Evolutionary conservation across 2,797 vertebrate species (phyloP).

Genomic region (Steatocranus sp.): DNA sequence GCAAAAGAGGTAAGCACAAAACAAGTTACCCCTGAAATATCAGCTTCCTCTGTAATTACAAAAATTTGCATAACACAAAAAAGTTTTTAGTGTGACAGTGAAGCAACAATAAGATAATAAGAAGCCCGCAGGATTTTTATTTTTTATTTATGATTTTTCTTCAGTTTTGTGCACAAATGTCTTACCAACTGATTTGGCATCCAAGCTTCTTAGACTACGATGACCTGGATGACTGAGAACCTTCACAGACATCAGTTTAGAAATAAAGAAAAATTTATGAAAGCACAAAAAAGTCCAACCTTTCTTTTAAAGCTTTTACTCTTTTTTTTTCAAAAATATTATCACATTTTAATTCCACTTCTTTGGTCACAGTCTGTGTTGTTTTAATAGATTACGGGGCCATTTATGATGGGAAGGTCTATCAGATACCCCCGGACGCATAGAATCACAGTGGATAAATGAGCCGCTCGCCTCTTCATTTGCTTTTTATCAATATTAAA

Average conservation of each 20-base stretch:
- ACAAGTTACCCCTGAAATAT: not conserved
- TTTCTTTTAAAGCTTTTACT: not conserved
- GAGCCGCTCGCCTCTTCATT: not conserved
- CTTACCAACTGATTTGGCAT: not conserved
- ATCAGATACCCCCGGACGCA: conserved; percentile 29
- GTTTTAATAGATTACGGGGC: not conserved
- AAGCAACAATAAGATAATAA: not conserved
- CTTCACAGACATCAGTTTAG: no score
- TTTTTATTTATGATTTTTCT: not conserved
- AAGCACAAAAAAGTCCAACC: not conserved
- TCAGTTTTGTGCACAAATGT: not conserved
- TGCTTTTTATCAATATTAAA: not conserved
- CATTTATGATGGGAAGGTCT: not conserved
- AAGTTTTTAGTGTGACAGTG: not conserved
- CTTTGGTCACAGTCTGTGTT: conserved; percentile 2
- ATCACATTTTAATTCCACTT: conserved; percentile 6
- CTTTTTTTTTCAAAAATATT: not conserved
- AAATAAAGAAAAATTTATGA: not conserved
- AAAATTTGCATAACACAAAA: not conserved
- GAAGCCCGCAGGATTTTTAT: not conserved
- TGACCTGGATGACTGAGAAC: no score
- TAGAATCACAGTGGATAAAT: conserved; percentile 18
- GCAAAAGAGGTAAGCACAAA: not conserved
- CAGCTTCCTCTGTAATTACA: not conserved
- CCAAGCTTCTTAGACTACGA: no score